Evolutionary conservation across 2,113 vertebrate species (phyloP).

Genomic region (Callospermophilus lateralis): DNA sequence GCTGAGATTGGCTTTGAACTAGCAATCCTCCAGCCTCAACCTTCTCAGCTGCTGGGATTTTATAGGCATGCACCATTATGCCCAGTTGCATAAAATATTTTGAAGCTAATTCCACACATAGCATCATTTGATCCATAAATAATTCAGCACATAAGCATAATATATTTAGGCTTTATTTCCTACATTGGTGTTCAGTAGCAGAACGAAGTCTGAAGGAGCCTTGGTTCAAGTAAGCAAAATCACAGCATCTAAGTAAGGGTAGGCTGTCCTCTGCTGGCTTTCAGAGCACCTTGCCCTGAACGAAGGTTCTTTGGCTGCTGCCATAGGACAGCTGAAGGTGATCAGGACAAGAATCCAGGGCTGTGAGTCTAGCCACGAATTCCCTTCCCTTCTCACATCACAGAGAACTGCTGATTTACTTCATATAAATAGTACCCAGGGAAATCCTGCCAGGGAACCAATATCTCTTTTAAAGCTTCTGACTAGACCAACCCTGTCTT

Average conservation of each 20-base stretch:
- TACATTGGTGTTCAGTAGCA: background rate
- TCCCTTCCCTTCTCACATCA: background rate
- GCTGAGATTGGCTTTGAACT: no score
- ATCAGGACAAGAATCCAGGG: background rate
- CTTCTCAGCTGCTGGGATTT: no score
- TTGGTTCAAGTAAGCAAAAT: background rate
- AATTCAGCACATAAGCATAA: background rate
- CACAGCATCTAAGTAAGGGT: background rate
- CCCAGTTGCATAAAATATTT: background rate
- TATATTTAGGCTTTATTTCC: background rate
- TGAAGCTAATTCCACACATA: background rate
- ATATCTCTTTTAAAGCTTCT: background rate
- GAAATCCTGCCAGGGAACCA: background rate
- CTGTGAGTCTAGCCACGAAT: no score
- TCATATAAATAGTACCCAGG: background rate
- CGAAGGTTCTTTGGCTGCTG: background rate
- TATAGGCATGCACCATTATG: no score
- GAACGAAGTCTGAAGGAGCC: background rate
- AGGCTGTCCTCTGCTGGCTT: background rate
- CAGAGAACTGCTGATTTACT: background rate
- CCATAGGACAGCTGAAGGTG: background rate
- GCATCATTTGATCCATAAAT: background rate
- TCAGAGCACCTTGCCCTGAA: background rate
- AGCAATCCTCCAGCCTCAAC: no score
- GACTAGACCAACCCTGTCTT: background rate